Evolutionary conservation across 30 jellyfish, hydroid and myxozoan genomes (phyloP).

Genomic region (Pelagia noctiluca): DNA sequence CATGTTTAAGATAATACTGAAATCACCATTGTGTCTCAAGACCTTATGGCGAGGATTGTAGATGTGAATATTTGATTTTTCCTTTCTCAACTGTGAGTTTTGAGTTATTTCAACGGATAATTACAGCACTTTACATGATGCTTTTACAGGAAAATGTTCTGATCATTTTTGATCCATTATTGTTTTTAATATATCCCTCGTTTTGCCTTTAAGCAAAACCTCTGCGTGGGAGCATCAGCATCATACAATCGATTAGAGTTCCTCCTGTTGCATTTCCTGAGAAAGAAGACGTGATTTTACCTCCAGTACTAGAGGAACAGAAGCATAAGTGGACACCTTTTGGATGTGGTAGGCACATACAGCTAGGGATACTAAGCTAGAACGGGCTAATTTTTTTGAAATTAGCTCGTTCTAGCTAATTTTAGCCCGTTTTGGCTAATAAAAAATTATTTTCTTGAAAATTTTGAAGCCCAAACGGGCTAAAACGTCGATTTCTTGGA

Average conservation of each 20-base stretch:
- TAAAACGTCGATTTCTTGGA: too few species aligned
- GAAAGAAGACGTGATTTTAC: constrained; percentile 41
- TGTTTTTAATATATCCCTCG: neutral
- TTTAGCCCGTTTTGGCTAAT: neutral
- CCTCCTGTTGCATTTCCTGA: constrained; percentile 62
- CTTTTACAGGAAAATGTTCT: neutral
- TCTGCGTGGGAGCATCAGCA: constrained; percentile 42
- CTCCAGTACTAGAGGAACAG: constrained; percentile 18
- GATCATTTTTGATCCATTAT: neutral
- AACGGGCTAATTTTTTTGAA: neutral
- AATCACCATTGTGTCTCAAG: too few species aligned
- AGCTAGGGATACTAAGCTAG: too few species aligned
- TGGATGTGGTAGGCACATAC: constrained; percentile 49
- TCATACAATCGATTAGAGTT: constrained; percentile 29
- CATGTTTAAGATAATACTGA: too few species aligned
- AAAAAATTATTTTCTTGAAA: neutral
- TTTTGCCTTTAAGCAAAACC: constrained; percentile 36
- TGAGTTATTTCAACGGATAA: too few species aligned
- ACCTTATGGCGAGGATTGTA: too few species aligned
- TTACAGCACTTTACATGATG: too few species aligned
- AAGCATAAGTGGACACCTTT: constrained; percentile 62
- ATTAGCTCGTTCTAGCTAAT: too few species aligned
- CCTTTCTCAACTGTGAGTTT: too few species aligned
- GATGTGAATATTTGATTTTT: neutral
- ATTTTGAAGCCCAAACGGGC: too few species aligned